These are phyloP conservation scores for Temnothorax nylanderi DNA, from an alignment of 1,140 invertebrate species.

Conservation along the genomic window DNA sequence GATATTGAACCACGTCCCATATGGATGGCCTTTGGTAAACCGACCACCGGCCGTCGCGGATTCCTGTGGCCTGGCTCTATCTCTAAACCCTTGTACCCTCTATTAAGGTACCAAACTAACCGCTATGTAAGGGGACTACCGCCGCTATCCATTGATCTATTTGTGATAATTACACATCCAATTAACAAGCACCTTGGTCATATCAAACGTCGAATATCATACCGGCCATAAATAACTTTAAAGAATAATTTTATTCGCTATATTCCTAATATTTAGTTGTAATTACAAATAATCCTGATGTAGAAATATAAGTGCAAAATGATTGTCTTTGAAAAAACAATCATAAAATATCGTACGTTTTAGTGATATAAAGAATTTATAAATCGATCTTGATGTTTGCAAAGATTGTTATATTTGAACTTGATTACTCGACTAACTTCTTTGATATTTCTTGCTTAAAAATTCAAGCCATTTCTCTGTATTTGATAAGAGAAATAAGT, in stretches of 20 bases:
- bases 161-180: slow-evolving; percentile 45
- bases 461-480: not conserved
- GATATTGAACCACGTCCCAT: slow-evolving; percentile 53
- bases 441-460: not conserved
- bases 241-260: not conserved
- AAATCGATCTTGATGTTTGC: not conserved
- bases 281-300: not conserved
- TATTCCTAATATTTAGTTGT: not conserved
- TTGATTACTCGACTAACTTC: not conserved
- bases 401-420: not conserved
- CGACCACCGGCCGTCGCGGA: slow-evolving; percentile 51
- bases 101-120: slow-evolving; percentile 61
- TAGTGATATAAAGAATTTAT: not conserved
- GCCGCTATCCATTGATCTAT: slow-evolving; percentile 30
- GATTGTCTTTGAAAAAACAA: not conserved
- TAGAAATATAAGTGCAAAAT: not conserved
- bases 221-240: not conserved
- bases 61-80: slow-evolving; percentile 63
- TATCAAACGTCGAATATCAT: not conserved
- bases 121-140: slow-evolving; percentile 30
- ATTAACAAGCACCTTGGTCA: slow-evolving; percentile 31
- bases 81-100: slow-evolving; percentile 54
- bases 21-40: slow-evolving; percentile 63
- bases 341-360: not conserved
- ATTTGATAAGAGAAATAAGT: not conserved